Conservation (phyloP, 1,140 invertebrate genomes). For the Coptotermes formosanus region DNA sequence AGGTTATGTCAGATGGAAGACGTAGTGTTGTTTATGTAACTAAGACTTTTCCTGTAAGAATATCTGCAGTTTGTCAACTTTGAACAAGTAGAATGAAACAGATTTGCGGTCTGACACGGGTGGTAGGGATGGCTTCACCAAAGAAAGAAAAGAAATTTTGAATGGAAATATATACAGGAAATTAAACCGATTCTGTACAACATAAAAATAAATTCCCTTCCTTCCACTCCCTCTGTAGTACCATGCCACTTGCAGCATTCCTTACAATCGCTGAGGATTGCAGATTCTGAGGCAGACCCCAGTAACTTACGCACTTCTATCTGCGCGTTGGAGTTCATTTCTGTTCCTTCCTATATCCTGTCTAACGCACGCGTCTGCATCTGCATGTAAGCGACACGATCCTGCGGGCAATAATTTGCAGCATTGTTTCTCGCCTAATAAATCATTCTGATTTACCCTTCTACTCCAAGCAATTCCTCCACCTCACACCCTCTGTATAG, state of each 20-base stretch:
- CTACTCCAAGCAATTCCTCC: background rate
- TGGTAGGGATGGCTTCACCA: background rate
- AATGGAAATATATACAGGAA: background rate
- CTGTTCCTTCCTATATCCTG: background rate
- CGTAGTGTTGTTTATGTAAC: no score
- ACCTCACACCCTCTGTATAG: background rate
- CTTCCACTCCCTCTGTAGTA: background rate
- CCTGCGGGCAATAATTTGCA: constrained; percentile 23
- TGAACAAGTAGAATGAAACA: background rate
- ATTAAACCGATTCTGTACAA: background rate
- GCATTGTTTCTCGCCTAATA: constrained; percentile 25
- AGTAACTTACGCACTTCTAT: background rate
- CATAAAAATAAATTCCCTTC: background rate
- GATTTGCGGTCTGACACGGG: background rate
- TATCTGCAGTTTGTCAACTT: no score
- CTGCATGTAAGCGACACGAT: constrained; percentile 22
- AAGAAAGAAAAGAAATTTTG: background rate
- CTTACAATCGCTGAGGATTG: background rate
- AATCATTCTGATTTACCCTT: constrained; percentile 25
- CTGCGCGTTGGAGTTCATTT: background rate
- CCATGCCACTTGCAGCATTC: background rate
- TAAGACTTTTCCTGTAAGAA: no score
- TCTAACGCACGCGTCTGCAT: constrained; percentile 16
- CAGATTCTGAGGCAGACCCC: background rate
- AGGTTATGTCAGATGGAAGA: no score